These are phyloP conservation scores for Lamellibrachia satsuma DNA, from an alignment of 2,888 invertebrate species.

Conservation along the genomic window DNA sequence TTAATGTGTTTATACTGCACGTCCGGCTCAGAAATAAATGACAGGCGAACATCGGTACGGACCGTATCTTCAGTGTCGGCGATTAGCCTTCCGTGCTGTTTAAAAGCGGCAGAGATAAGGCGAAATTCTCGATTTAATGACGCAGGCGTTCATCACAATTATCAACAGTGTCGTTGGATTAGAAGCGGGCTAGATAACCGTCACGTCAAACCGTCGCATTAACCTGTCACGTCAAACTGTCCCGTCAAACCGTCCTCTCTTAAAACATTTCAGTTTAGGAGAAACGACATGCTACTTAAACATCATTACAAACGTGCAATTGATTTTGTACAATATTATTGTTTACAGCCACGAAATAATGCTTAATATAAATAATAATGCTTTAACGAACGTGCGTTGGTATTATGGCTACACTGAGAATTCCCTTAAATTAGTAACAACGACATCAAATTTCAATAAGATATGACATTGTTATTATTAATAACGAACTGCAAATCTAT, in stretches of 20 bases:
- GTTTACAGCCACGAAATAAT: too few relatives aligned
- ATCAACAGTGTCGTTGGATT: slow-evolving; percentile 1
- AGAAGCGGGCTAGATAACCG: neutral
- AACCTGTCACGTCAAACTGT: too few relatives aligned
- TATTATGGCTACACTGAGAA: too few relatives aligned
- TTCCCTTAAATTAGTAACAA: too few relatives aligned
- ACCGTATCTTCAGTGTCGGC: neutral
- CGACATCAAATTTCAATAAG: too few relatives aligned
- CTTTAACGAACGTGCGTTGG: too few relatives aligned
- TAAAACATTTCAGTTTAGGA: too few relatives aligned
- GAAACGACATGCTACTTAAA: too few relatives aligned
- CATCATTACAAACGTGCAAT: too few relatives aligned
- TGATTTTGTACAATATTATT: too few relatives aligned
- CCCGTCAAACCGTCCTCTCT: too few relatives aligned
- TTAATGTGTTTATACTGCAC: slow-evolving; percentile 11
- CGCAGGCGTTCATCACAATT: neutral
- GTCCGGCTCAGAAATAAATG: neutral
- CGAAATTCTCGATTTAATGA: neutral
- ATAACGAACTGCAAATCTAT: neutral
- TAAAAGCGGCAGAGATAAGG: neutral
- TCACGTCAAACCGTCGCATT: neutral
- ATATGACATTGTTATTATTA: neutral
- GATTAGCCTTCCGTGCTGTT: neutral
- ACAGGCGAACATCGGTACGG: neutral
- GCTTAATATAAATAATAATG: too few relatives aligned